Conservation (phyloP, 2,888 invertebrate species). For the Chrysina gloriosa region DNA sequence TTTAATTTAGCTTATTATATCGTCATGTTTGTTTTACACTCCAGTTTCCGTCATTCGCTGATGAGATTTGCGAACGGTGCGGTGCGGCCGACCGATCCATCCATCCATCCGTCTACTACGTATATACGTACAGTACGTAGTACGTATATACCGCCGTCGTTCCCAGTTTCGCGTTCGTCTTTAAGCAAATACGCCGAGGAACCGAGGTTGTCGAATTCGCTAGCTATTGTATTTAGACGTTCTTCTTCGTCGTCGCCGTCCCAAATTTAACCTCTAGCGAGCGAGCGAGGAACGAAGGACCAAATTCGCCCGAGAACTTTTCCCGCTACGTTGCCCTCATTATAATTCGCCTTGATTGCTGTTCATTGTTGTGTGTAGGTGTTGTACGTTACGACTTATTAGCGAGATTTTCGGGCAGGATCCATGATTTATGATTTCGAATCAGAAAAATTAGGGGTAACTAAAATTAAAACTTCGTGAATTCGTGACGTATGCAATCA, state of each 20-base stretch:
- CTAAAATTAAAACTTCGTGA: no score
- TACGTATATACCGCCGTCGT: no score
- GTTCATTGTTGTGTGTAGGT: constrained; percentile 56
- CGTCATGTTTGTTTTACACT: constrained; percentile 61
- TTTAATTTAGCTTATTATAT: constrained; percentile 63
- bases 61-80: constrained; percentile 57
- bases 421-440: no score
- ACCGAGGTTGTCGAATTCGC: neutral
- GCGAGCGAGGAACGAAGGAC: constrained; percentile 9
- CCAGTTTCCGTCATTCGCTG: constrained; percentile 58
- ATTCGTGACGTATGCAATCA: no score
- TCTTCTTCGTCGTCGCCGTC: neutral
- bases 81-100: constrained; percentile 15
- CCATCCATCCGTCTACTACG: no score
- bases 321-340: constrained; percentile 52
- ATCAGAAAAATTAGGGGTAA: no score
- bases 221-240: neutral
- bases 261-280: no score
- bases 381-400: constrained; percentile 38
- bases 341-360: constrained; percentile 58
- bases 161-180: constrained; percentile 18
- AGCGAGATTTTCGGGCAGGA: no score
- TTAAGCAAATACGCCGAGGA: constrained; percentile 30
- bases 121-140: no score
- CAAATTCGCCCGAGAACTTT: constrained; percentile 54